These are phyloP conservation scores for Macrobrachium nipponense DNA, from an alignment of 1,140 invertebrate genomes.

Conservation along the genomic window DNA sequence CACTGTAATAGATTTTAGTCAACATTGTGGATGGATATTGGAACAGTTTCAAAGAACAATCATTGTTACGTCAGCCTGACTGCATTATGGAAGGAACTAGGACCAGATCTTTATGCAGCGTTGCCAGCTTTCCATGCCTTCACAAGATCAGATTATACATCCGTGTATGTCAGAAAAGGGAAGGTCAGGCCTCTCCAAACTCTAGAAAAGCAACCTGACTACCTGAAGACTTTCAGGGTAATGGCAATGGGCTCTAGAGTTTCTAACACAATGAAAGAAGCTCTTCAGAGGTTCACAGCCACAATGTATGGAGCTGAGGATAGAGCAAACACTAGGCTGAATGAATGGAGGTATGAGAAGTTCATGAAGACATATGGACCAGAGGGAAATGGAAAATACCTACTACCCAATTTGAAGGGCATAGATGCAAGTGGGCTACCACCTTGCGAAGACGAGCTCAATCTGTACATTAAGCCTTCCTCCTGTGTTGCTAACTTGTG, in stretches of 20 bases:
- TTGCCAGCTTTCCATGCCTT: conserved; percentile 20
- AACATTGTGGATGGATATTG: conserved; percentile 3
- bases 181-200: neutral
- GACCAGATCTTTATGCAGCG: conserved; percentile 2
- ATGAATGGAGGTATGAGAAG: neutral
- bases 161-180: neutral
- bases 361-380: neutral
- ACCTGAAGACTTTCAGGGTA: conserved; percentile 3
- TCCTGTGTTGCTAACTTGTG: conserved; percentile 1
- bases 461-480: neutral
- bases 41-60: conserved; percentile 8
- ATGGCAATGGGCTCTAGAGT: neutral
- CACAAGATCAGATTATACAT: conserved; percentile 2
- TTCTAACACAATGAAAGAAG: neutral
- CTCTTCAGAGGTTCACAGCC: neutral
- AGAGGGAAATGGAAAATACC: neutral
- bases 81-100: neutral
- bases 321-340: neutral
- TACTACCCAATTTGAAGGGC: neutral
- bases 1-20: conserved; percentile 6
- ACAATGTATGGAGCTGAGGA: neutral
- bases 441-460: neutral
- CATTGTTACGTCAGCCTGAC: neutral
- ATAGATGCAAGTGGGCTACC: neutral
- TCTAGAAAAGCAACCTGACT: neutral